phyloP scores from a whole-genome alignment of 2,797 vertebrate species.

The Gymnothorax reevesii region DNA sequence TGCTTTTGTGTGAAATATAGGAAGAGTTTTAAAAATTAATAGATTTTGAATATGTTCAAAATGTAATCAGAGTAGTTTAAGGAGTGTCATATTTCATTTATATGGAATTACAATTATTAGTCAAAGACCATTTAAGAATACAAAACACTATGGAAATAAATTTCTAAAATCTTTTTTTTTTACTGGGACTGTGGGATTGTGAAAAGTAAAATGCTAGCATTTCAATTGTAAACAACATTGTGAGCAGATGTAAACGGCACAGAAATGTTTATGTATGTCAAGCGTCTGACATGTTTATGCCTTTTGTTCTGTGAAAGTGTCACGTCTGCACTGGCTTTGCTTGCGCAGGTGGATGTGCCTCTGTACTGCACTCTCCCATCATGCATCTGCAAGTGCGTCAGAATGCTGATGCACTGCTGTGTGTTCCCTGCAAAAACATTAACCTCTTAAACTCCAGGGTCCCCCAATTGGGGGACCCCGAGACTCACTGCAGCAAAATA shows the following conservation, averaged over 20 bases:
- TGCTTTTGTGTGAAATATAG: not conserved
- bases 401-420: not conserved
- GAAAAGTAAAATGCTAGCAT: not conserved
- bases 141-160: not conserved
- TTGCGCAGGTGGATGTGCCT: not conserved
- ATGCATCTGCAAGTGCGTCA: not conserved
- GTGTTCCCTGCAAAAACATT: too few species aligned
- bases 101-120: not conserved
- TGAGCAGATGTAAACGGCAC: not conserved
- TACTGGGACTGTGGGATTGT: not conserved
- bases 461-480: too few species aligned
- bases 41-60: not conserved
- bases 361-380: conserved; percentile 7
- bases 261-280: conserved; percentile 51
- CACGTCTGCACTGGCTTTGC: not conserved
- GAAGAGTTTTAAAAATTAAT: not conserved
- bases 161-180: not conserved
- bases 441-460: too few species aligned
- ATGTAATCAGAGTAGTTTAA: not conserved
- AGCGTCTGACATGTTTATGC: conserved; percentile 22
- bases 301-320: conserved; percentile 1
- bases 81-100: not conserved
- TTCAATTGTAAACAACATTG: not conserved
- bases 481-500: too few species aligned
- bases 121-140: not conserved